Evolutionary conservation across 2,113 vertebrate species (phyloP), one percentile per base, ranked within the genome.

Genomic region (Labrus mixtus): DNA sequence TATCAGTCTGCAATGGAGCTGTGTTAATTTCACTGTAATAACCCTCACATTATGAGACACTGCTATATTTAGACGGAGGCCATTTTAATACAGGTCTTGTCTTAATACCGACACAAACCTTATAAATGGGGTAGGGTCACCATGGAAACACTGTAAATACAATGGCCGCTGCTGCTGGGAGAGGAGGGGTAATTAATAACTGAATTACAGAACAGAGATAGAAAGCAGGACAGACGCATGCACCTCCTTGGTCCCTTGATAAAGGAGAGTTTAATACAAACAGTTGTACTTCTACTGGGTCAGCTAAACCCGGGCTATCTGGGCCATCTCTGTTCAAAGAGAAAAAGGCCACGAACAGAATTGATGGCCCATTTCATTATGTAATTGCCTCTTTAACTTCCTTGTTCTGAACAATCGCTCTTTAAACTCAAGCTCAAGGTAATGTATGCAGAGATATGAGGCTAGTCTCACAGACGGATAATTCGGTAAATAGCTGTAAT

Each of bases 21-120:
- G 22, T 87, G 83, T 86, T 90, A 85, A 87, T 90, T 89, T 87
- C 74, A 36, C 69, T 60, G 81, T 85, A 87, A 91, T 87, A 90
- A 78, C 78, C 55, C 48, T 41, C 76, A 78, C 72, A 80, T 90
- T 92, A 87, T 83, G 79, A 93, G 82, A 80, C 81, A 72, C 19
- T 19, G 90, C 89, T 92, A 92, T 92, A 92, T 91, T 90, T 90
- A 93, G 91, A 84, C 20, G 29, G 79, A 86, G 79, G 73, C 81
- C 84, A 95, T 96, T 95, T 96, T 95, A 96, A 96, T 95, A 95
- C 95, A 87, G 94, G 94, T 95, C 95, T 94, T 95, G 94, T 95
- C 95, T 94, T 95, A 96, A 93, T 93, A 95, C 91, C 91, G 93
- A 94, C 90, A 91, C 94, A 95, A 95, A 95, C 95, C 96, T 95